phyloP scores from a whole-genome alignment of 2,797 vertebrate species.

The Chanos chanos region DNA sequence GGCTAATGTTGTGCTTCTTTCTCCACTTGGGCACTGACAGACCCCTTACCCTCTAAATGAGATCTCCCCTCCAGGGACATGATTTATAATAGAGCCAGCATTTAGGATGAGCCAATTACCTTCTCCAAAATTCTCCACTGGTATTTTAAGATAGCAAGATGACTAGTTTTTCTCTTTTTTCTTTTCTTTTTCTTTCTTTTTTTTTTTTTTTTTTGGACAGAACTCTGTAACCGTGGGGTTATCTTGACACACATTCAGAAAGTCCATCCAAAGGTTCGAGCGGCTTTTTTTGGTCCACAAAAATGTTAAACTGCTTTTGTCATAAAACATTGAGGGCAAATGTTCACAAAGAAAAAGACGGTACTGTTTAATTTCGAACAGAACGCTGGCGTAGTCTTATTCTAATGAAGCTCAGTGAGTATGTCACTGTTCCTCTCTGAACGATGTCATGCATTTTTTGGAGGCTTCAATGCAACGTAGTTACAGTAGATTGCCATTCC shows the following conservation, averaged over 20 bases:
- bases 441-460: slow-evolving; percentile 47
- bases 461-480: slow-evolving; percentile 34
- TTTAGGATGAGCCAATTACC: slow-evolving; percentile 10
- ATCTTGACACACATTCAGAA: slow-evolving; percentile 30
- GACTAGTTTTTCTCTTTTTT: background rate
- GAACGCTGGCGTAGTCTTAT: slow-evolving; percentile 31
- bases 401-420: slow-evolving; percentile 47
- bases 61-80: slow-evolving; percentile 45
- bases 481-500: slow-evolving; percentile 48
- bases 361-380: slow-evolving; percentile 40
- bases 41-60: slow-evolving; percentile 59
- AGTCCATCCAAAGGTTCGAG: slow-evolving; percentile 15
- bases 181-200: too few species aligned
- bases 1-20: slow-evolving; percentile 70
- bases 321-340: slow-evolving; percentile 13
- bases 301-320: slow-evolving; percentile 15
- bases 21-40: slow-evolving; percentile 71
- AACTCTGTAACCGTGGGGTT: slow-evolving; percentile 3
- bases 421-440: slow-evolving; percentile 40
- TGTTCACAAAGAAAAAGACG: slow-evolving; percentile 17
- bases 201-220: too few species aligned
- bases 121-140: slow-evolving; percentile 15
- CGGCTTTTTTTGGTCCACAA: slow-evolving; percentile 6
- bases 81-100: slow-evolving; percentile 11
- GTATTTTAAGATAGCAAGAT: background rate